Evolutionary conservation across 1,140 invertebrate species (phyloP).

Genomic region (Ips typographus): DNA sequence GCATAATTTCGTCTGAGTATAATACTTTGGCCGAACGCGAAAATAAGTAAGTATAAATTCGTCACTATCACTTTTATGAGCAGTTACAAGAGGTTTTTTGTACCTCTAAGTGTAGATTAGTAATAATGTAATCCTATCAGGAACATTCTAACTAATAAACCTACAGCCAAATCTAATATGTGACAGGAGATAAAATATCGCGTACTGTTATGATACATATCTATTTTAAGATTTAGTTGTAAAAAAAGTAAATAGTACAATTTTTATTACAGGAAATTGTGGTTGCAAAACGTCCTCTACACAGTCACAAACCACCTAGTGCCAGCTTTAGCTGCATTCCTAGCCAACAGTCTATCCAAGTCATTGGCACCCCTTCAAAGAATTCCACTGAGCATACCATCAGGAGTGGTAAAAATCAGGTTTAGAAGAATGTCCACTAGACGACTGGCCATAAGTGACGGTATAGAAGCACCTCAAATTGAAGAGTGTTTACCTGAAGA

Average conservation of each 20-base stretch:
- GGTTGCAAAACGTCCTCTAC: conserved; percentile 45
- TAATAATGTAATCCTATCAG: not conserved
- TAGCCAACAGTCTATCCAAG: conserved; percentile 55
- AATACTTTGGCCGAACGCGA: conserved; percentile 9
- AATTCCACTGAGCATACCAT: conserved; percentile 29
- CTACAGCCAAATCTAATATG: too few relatives aligned
- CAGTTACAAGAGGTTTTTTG: not conserved
- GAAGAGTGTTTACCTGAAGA: conserved; percentile 7
- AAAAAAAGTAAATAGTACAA: too few relatives aligned
- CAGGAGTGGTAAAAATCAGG: conserved; percentile 12
- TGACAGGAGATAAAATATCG: too few relatives aligned
- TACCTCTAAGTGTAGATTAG: not conserved
- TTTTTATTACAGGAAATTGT: conserved; percentile 42
- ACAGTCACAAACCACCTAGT: conserved; percentile 50
- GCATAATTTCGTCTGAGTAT: conserved; percentile 33
- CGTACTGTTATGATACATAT: too few relatives aligned
- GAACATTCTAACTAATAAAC: not conserved
- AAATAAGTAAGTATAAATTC: not conserved
- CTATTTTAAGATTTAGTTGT: too few relatives aligned
- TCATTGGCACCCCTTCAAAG: conserved; percentile 55
- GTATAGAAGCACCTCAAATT: not conserved
- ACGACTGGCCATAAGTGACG: conserved; percentile 3
- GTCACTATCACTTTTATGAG: not conserved
- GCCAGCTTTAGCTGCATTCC: conserved; percentile 54
- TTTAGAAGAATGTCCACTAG: not conserved